Evolutionary conservation across 2,797 vertebrate genomes (phyloP), one percentile per base, ranked within the genome.

Genomic region (Buphagus erythrorhynchus): DNA sequence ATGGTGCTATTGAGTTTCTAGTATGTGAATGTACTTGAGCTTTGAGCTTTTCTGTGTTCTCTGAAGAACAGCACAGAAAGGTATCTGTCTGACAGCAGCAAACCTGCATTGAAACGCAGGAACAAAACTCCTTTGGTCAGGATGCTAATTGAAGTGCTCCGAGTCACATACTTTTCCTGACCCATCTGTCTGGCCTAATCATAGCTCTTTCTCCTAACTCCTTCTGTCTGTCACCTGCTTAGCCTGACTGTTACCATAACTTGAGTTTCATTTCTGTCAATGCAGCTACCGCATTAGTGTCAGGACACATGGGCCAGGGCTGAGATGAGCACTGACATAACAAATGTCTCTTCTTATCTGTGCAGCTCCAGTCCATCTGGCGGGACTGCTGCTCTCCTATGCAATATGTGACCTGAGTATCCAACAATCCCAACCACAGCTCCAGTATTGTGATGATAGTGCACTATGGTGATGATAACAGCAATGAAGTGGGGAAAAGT

Each of bases 291-390:
- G 4, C 33, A 13, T 28, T 49, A 67, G 26, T 31, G 61, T 67
- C 63, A 67, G 61, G 71, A 16, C 25, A 51, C 11, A 1, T 0
- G 8, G 49, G 36, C 20, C 36, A 62, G 58, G 33, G 49, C 82
- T 54, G 51, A 68, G 73, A 73, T 35, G 42, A 93, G 25, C 65
- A 19, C 11, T 54, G 49, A 73, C 25, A 17, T 28, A 31, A 52
- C 0, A 2, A 48, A 15, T 12, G 25, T 58, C 58, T 62, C 54
- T 55, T 71, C 26, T 85, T 31, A 19, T 7, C 54, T 66, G 3
- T 9, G 35, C 0, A 4, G 66, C 22, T 16, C 28, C 11, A 10
- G 63, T 49, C 8, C 0, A 4, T 35, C 46, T 86, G 43, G 35
- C 73, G 48, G 33, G 33, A 31, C 43, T 65, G 55, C 43, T 17